phyloP scores from a whole-genome alignment of 1,140 invertebrate species.

The Nasonia vitripennis region DNA sequence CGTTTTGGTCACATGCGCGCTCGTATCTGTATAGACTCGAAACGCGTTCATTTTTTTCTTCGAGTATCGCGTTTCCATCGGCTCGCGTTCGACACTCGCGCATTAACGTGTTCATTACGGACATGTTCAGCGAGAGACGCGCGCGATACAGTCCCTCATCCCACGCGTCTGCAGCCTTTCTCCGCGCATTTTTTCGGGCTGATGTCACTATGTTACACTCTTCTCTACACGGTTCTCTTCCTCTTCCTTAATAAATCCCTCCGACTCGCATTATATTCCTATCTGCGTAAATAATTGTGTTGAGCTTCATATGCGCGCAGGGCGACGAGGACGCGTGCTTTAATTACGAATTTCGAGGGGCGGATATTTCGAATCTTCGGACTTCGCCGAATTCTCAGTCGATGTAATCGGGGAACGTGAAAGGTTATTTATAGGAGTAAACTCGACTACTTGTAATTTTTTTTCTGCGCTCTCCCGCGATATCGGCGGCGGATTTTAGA shows the following conservation, averaged over 20 bases:
- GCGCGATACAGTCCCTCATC: neutral
- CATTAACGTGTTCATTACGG: conserved; percentile 48
- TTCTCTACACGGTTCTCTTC: conserved; percentile 45
- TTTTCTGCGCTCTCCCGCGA: neutral
- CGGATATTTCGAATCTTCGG: neutral
- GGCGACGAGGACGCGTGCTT: neutral
- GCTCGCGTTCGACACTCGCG: conserved; percentile 36
- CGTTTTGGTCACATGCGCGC: neutral
- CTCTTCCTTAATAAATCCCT: conserved; percentile 45
- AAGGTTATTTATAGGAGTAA: neutral
- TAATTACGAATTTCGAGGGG: conserved; percentile 30
- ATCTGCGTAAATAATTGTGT: conserved; percentile 15
- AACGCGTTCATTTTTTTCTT: neutral
- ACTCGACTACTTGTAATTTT: conserved; percentile 13
- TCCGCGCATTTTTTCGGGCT: conserved; percentile 27
- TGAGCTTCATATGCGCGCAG: neutral
- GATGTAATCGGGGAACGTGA: neutral
- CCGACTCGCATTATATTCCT: conserved; percentile 24
- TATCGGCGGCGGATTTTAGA: conserved; percentile 40
- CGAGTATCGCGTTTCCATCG: conserved; percentile 39
- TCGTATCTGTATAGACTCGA: neutral
- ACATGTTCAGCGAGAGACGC: neutral
- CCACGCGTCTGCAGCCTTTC: neutral
- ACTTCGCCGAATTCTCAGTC: neutral
- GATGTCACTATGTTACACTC: conserved; percentile 45